A percentile compares a stretch with the other conserved stretches of the same genome.
These are phyloP conservation scores for Corbicula japonica DNA, from an alignment of 2,888 invertebrate species.

Conservation along the genomic window DNA sequence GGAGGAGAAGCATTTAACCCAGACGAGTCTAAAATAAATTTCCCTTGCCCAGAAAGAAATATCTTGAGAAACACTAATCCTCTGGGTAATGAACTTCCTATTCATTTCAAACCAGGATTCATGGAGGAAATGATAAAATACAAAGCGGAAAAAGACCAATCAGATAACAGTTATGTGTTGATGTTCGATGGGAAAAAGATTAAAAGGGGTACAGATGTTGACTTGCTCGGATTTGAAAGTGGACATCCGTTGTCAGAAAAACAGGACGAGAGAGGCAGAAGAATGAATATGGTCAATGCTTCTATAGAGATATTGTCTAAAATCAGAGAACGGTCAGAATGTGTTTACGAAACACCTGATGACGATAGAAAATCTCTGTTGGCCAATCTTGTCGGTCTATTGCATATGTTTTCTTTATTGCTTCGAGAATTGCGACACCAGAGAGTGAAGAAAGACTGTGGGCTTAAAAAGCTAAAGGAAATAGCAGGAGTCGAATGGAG, in stretches of 20 bases:
- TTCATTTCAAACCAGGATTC: slow-evolving; percentile 1
- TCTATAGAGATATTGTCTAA: too few species aligned
- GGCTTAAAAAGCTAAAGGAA: too few species aligned
- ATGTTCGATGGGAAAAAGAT: slow-evolving; percentile 31
- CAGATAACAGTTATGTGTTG: slow-evolving; percentile 8
- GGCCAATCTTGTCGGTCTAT: too few species aligned
- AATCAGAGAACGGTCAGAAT: too few species aligned
- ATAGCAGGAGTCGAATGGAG: too few species aligned
- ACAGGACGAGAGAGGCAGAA: too few species aligned
- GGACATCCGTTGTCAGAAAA: slow-evolving; percentile 6
- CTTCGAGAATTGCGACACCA: too few species aligned
- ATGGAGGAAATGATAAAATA: slow-evolving; percentile 14
- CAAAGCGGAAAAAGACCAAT: slow-evolving; percentile 10
- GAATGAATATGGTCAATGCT: too few species aligned
- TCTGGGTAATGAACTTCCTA: slow-evolving; percentile 4
- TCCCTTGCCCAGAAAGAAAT: slow-evolving; percentile 13
- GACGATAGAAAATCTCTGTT: too few species aligned
- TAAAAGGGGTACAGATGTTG: slow-evolving; percentile 15
- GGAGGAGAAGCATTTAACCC: not conserved
- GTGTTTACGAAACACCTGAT: too few species aligned
- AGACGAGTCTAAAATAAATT: slow-evolving; percentile 15
- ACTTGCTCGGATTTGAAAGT: slow-evolving; percentile 18
- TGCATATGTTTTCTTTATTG: too few species aligned
- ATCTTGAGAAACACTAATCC: slow-evolving; percentile 5
- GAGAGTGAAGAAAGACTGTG: too few species aligned